Evolutionary conservation across 2,888 invertebrate genomes (phyloP).

Genomic region (Meteorus colon): DNA sequence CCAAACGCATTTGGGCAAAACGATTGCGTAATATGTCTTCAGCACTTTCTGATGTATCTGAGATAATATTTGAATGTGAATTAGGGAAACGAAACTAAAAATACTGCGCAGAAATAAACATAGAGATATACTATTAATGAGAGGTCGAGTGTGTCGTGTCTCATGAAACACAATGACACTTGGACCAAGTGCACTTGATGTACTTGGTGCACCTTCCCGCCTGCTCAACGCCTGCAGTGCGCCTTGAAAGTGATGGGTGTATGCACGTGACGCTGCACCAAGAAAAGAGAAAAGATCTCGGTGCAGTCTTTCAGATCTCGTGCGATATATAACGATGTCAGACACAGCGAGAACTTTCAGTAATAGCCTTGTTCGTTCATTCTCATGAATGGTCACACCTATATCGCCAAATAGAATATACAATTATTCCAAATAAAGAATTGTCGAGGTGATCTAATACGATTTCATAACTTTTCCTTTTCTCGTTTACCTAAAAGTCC

Average conservation of each 20-base stretch:
- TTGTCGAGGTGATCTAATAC: background rate
- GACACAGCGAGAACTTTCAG: conserved; percentile 88
- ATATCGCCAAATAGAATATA: background rate
- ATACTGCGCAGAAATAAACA: conserved; percentile 5
- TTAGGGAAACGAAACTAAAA: background rate
- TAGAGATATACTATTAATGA: conserved; percentile 75
- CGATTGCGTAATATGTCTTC: conserved; percentile 78
- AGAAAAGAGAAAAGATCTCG: conserved; percentile 86
- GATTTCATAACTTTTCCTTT: background rate
- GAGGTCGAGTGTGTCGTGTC: conserved; percentile 81
- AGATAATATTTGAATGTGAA: conserved; percentile 17
- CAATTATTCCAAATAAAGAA: conserved; percentile 25
- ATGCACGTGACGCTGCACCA: conserved; percentile 84
- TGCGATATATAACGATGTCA: conserved; percentile 86
- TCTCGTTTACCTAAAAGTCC: conserved; percentile 79
- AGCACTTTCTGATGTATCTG: conserved; percentile 77
- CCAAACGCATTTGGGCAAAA: conserved; percentile 79
- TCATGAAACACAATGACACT: conserved; percentile 87
- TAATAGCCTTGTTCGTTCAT: conserved; percentile 80
- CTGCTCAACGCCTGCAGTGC: conserved; percentile 74
- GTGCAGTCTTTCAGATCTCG: conserved; percentile 83
- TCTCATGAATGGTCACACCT: conserved; percentile 76
- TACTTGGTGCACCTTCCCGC: conserved; percentile 70
- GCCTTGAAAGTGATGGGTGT: conserved; percentile 81
- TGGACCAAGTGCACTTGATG: conserved; percentile 80